These are phyloP conservation scores for Brachionus koreanus DNA, from an alignment of 1,140 invertebrate genomes.

Conservation along the genomic window DNA sequence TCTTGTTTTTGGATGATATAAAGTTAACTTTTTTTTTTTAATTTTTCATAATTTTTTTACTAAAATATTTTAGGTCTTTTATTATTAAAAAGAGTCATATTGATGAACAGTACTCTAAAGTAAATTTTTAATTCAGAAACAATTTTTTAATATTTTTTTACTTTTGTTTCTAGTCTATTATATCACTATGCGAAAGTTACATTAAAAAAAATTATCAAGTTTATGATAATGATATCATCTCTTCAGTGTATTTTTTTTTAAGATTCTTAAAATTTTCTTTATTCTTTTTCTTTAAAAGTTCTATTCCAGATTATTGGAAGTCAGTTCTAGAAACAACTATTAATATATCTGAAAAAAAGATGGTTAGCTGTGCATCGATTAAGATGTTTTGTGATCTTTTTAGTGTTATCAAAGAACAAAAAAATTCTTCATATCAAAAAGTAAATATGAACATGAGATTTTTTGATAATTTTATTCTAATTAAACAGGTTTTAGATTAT, in stretches of 20 bases:
- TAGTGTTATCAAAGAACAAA: background rate
- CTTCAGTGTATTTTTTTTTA: background rate
- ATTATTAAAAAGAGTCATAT: background rate
- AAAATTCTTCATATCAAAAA: background rate
- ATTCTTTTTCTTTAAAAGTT: background rate
- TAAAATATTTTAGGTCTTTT: background rate
- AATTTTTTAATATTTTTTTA: too few relatives aligned
- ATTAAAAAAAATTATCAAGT: conserved; percentile 5
- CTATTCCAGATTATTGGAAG: background rate
- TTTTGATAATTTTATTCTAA: background rate
- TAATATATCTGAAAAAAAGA: background rate
- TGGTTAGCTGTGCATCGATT: background rate
- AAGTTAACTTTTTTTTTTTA: background rate
- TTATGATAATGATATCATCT: background rate
- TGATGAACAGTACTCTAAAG: conserved; percentile 6
- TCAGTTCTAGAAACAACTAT: background rate
- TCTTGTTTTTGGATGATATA: background rate
- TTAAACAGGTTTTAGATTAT: background rate
- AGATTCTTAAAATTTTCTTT: background rate
- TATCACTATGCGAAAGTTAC: background rate
- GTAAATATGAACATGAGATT: background rate
- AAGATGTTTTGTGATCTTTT: background rate
- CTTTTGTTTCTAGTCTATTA: background rate
- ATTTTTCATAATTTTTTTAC: background rate
- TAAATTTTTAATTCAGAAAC: too few relatives aligned